These are phyloP conservation scores for Mastigias papua DNA, from an alignment of 30 jellyfish, hydroid and myxozoan species.

Conservation along the genomic window DNA sequence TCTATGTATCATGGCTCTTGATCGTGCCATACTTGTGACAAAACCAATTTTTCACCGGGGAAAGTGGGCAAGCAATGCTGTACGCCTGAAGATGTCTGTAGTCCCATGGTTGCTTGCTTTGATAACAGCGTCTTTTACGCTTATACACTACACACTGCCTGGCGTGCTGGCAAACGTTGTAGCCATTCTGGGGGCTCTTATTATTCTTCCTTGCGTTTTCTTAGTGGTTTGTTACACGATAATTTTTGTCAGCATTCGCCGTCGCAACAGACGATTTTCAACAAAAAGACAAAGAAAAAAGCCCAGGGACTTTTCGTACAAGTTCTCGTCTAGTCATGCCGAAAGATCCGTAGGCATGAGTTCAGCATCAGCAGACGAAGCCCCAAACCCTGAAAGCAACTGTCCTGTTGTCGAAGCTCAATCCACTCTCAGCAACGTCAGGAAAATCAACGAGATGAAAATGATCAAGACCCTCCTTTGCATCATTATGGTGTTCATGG, in stretches of 20 bases:
- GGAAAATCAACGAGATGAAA: background rate
- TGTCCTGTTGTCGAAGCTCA: background rate
- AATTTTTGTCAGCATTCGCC: background rate
- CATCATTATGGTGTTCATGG: background rate
- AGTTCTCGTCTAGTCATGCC: background rate
- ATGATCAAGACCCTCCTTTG: background rate
- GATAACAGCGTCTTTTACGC: background rate
- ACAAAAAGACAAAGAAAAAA: too few species aligned
- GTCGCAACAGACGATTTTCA: too few species aligned
- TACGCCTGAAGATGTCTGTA: background rate
- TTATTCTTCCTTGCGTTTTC: background rate
- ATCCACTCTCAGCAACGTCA: background rate
- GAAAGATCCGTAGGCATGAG: background rate
- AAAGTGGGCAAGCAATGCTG: background rate
- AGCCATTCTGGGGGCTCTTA: background rate
- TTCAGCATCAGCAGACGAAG: background rate
- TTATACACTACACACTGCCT: background rate
- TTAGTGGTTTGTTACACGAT: background rate
- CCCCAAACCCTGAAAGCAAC: background rate
- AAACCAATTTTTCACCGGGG: background rate
- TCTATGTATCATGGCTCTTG: background rate
- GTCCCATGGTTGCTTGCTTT: background rate
- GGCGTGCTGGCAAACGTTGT: background rate
- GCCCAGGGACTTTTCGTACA: too few species aligned
- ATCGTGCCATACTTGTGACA: background rate